phyloP scores from a whole-genome alignment of 2,113 vertebrate genomes.

The Corapipo altera region DNA sequence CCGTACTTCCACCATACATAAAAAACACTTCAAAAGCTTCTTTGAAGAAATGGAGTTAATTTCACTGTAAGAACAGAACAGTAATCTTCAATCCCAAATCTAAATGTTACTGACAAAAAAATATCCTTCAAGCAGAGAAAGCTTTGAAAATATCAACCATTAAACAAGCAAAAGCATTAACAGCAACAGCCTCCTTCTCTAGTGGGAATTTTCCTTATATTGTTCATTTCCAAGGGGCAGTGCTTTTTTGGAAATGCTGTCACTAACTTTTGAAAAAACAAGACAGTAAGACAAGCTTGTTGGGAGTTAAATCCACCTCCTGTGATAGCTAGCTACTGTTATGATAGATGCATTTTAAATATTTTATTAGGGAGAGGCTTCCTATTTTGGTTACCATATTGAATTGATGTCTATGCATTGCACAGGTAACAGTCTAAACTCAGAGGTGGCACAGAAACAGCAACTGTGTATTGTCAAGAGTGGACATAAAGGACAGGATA shows the following conservation, averaged over 20 bases:
- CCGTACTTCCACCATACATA: neutral
- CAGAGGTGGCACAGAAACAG: neutral
- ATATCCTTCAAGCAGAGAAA: neutral
- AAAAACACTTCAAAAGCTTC: conserved; percentile 3
- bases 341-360: neutral
- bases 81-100: neutral
- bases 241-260: neutral
- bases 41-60: conserved; percentile 32
- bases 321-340: neutral
- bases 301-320: neutral
- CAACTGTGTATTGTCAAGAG: neutral
- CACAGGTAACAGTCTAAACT: neutral
- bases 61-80: neutral
- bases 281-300: neutral
- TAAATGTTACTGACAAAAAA: conserved; percentile 7
- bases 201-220: neutral
- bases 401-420: neutral
- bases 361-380: neutral
- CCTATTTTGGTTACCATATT: neutral
- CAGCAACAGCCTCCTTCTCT: neutral
- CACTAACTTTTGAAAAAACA: neutral
- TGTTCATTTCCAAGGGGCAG: neutral
- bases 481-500: neutral
- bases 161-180: neutral
- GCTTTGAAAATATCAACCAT: neutral